Base-by-base conservation (phyloP, 2,113 vertebrate genomes). In the Carassius carassius region DNA sequence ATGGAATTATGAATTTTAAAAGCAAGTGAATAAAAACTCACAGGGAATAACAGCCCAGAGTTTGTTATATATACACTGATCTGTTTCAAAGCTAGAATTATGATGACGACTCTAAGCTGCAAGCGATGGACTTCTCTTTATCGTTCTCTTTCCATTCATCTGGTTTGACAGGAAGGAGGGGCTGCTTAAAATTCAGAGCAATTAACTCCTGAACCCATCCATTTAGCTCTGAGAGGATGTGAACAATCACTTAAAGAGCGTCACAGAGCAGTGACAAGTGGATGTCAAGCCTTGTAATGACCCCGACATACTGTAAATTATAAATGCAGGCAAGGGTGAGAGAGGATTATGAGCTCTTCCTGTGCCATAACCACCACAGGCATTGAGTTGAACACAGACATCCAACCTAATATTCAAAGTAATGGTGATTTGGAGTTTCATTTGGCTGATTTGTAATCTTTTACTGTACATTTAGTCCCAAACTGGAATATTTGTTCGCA, bases 151-250 rank as follows among this genome's bases (percentile, higher is more conserved):
- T 62, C 32, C 69, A 56, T 44, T 35, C 19, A 58, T 60, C 21
- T 25, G 9, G 21, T 35, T 19, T 63, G 73, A 84, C 49, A 63
- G 54, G 32, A 35, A n/a, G 63, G 51, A 56, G 72, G 44, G 49
- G 51, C 32, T 65, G 62, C 79, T 79, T 65, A 72, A 73, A 85
- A 87, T 78, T 78, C 72, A 79, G 79, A 73, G 37, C 73, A 82
- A 82, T 88, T 82, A 88, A 60, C 75, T 83, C 29, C 1, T 74
- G 81, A 82, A 78, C 83, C 73, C 63, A 74, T 63, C 56, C 79
- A 78, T 87, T 85, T 82, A 81, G 81, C 65, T 29, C n/a, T 58
- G 69, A 23, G 72, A 51, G 76, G n/a, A 37, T 19, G 63, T 65
- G 58, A 63, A 37, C 60, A 41, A 85, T 65, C 62, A 58, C 17